Evolutionary conservation across 2,888 invertebrate species (phyloP).

Genomic region (Drosophila gaucha): DNA sequence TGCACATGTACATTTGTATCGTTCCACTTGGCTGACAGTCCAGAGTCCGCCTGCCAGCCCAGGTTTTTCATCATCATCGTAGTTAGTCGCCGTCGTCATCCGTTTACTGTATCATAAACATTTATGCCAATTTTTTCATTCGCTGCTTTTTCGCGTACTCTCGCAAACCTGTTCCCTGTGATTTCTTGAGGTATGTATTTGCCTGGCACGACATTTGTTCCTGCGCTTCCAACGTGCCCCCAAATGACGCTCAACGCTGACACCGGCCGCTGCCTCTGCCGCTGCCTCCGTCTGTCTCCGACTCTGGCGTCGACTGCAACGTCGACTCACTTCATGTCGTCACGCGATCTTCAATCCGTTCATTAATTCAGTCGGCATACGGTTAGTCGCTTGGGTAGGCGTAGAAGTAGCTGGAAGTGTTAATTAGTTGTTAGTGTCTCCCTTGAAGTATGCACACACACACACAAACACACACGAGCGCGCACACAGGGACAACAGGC

Average conservation of each 20-base stretch:
- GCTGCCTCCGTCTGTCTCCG: conserved; percentile 20
- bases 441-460: conserved; percentile 5
- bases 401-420: conserved; percentile 77
- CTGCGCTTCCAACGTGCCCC: conserved; percentile 52
- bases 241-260: conserved; percentile 33
- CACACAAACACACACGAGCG: conserved; percentile 4
- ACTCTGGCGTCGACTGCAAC: conserved; percentile 17
- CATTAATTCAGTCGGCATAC: conserved; percentile 78
- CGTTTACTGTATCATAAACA: conserved; percentile 78
- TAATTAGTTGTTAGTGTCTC: conserved; percentile 73
- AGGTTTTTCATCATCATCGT: conserved; percentile 63
- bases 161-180: conserved; percentile 66
- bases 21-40: conserved; percentile 71
- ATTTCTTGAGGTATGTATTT: conserved; percentile 71
- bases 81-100: conserved; percentile 51
- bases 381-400: conserved; percentile 72
- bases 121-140: conserved; percentile 61
- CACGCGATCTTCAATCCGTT: conserved; percentile 77
- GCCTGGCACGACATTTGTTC: conserved; percentile 78
- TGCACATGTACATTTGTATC: conserved; percentile 30
- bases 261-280: conserved; percentile 22
- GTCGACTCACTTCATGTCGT: conserved; percentile 72
- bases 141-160: conserved; percentile 32
- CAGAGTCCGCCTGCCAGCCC: conserved; percentile 14
- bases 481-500: not conserved